Evolutionary conservation across 2,888 invertebrate species (phyloP), one percentile per base, ranked within the genome.

Genomic region (Athrips mouffetella): DNA sequence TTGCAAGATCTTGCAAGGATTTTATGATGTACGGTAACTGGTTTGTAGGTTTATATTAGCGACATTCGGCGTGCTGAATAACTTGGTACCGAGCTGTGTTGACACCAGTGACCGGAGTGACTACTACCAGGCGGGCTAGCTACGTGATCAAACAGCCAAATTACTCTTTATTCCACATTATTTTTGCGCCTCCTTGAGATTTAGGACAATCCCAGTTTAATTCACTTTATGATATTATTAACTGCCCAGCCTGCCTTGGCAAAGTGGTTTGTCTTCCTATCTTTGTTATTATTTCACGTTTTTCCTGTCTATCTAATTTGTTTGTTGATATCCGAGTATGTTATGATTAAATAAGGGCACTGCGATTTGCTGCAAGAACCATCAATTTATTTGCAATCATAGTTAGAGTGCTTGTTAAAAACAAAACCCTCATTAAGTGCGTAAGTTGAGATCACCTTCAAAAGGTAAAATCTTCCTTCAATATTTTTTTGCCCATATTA

Each of bases 131-230:
- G 25, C 35, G n/a, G n/a, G n/a, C n/a, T n/a, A n/a, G n/a, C 58
- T 73, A 83, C 85, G 85, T 85, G 85, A 75, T 70, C 51, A 42
- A 56, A 65, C 67, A 66, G 55, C 60, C 62, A 69, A 83, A 84
- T 77, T 58, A 61, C 72, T 65, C 54, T 62, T 73, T 70, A 73
- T 66, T 65, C 58, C 60, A 59, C 60, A 66, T 66, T 67, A 67
- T 69, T 71, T 73, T 73, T 57, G 63, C 64, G 54, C 58, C 62
- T 63, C 67, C 69, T 75, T 72, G 72, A 71, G 63, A 72, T 70
- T 73, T 74, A 62, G 69, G 60, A 59, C 60, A 55, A 62, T 65
- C 63, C 55, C 54, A 56, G 55, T 60, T 58, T 59, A 53, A 58
- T 44, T 51, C 45, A 49, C 49, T 33, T 44, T 47, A 48, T 37